These are phyloP conservation scores for Geophilus truncorum DNA, from an alignment of 2,888 invertebrate genomes.

Conservation along the genomic window DNA sequence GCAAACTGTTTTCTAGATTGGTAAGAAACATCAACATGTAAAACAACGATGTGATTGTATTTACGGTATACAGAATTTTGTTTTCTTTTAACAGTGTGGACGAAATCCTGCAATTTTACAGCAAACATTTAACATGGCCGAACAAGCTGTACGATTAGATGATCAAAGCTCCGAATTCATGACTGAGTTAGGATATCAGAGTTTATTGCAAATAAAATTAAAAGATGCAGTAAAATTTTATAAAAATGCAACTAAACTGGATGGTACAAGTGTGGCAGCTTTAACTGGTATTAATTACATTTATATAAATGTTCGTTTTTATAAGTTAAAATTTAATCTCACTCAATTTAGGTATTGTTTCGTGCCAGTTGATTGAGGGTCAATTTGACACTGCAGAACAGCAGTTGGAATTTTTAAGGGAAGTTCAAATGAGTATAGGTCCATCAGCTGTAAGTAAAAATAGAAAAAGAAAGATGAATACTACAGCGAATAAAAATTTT, in stretches of 20 bases:
- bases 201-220: slow-evolving; percentile 64
- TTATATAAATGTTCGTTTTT: too few relatives aligned
- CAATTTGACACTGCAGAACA: slow-evolving; percentile 71
- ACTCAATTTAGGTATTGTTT: slow-evolving; percentile 62
- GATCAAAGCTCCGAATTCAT: slow-evolving; percentile 64
- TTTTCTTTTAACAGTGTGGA: slow-evolving; percentile 53
- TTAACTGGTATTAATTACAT: slow-evolving; percentile 56
- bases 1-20: slow-evolving; percentile 60
- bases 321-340: neutral
- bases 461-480: too few relatives aligned
- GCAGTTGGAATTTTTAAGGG: slow-evolving; percentile 79
- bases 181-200: slow-evolving; percentile 77
- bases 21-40: slow-evolving; percentile 60
- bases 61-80: too few relatives aligned
- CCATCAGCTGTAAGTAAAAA: slow-evolving; percentile 59
- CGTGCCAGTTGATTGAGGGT: slow-evolving; percentile 69
- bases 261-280: slow-evolving; percentile 74
- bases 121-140: slow-evolving; percentile 70
- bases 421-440: slow-evolving; percentile 64
- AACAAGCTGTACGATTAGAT: slow-evolving; percentile 68
- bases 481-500: too few relatives aligned
- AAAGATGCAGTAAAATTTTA: slow-evolving; percentile 76
- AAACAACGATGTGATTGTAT: too few relatives aligned
- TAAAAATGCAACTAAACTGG: slow-evolving; percentile 73
- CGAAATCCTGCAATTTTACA: slow-evolving; percentile 60